A percentile compares a stretch with the other conserved stretches of the same genome.
Conservation (phyloP, 2,113 vertebrate species). For the Pavo muticus region DNA sequence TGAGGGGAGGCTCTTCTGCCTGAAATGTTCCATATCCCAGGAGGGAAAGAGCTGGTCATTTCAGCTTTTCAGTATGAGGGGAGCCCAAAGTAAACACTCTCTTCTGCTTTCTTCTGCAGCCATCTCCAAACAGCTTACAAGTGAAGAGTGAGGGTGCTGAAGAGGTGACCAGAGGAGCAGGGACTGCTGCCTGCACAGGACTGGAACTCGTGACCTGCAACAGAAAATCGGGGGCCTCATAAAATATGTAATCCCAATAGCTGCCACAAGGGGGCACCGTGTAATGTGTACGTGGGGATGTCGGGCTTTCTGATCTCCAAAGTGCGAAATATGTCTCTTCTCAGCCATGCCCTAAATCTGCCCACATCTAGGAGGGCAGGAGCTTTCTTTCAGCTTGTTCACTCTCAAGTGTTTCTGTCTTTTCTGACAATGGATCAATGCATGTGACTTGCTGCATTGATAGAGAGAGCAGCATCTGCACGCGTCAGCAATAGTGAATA, state of each 20-base stretch:
- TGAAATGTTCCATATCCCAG: background rate
- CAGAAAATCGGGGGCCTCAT: slow-evolving; percentile 1
- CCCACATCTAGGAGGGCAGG: background rate
- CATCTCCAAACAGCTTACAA: background rate
- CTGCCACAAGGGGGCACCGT: slow-evolving; percentile 29
- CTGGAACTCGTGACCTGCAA: background rate
- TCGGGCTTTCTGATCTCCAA: background rate
- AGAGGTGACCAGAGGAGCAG: slow-evolving; percentile 24
- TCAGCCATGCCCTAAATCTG: slow-evolving; percentile 5
- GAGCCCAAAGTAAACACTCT: background rate
- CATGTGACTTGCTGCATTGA: background rate
- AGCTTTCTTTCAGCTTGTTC: background rate
- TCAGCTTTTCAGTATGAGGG: background rate
- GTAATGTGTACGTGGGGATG: background rate
- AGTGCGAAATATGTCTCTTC: background rate
- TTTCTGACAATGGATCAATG: background rate
- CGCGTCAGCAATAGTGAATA: background rate
- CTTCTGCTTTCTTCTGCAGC: slow-evolving; percentile 54
- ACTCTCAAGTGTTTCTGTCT: slow-evolving; percentile 31
- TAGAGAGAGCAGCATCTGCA: background rate
- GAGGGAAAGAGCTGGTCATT: background rate
- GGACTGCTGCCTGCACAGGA: background rate
- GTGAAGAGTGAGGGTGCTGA: slow-evolving; percentile 13
- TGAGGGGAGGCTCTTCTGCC: background rate
- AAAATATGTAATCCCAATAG: slow-evolving; percentile 15